These are phyloP conservation scores for Semnornis frantzii DNA, from an alignment of 2,113 vertebrate genomes.

Conservation along the genomic window DNA sequence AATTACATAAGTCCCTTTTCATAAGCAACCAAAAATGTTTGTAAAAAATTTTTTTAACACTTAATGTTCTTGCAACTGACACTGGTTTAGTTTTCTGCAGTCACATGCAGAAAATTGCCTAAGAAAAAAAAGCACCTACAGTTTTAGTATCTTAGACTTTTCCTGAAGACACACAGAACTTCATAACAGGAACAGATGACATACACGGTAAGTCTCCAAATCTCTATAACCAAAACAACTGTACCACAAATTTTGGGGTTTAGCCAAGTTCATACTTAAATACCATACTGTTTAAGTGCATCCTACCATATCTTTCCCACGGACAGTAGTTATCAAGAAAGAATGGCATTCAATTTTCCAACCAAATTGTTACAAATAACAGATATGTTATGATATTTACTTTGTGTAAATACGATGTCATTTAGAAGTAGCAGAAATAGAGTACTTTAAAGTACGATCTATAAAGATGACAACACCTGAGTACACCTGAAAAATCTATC, in stretches of 20 bases:
- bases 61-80: neutral
- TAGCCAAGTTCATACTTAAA: neutral
- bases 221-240: neutral
- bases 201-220: neutral
- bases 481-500: neutral
- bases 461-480: neutral
- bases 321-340: neutral
- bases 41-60: neutral
- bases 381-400: neutral
- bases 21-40: neutral
- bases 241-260: neutral
- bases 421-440: neutral
- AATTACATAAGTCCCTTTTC: neutral
- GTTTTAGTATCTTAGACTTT: neutral
- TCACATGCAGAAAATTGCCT: neutral
- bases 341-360: neutral
- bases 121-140: neutral
- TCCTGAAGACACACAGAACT: neutral
- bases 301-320: neutral
- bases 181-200: neutral
- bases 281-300: neutral
- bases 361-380: neutral
- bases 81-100: neutral
- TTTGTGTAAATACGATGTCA: neutral
- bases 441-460: neutral